These are phyloP conservation scores for Xenopus borealis DNA, from an alignment of 2,113 vertebrate species.

Conservation along the genomic window DNA sequence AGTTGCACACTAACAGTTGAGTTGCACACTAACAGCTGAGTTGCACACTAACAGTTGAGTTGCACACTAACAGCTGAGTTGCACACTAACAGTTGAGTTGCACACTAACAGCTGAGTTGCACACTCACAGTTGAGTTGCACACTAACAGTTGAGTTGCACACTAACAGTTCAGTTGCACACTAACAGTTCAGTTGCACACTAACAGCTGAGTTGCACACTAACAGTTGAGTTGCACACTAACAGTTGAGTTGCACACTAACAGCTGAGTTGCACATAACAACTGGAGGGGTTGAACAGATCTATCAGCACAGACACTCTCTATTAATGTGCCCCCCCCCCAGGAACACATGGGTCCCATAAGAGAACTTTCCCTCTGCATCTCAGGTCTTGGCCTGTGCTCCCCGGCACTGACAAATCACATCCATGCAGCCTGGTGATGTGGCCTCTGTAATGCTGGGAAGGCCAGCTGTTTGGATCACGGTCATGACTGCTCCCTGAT, in stretches of 20 bases:
- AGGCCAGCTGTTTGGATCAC: constrained; percentile 12
- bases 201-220: neutral
- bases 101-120: too few species aligned
- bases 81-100: neutral
- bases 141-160: neutral
- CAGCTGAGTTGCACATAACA: neutral
- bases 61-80: neutral
- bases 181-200: neutral
- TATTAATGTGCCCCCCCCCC: neutral
- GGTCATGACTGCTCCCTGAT: constrained; percentile 14
- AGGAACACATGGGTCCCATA: neutral
- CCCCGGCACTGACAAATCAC: neutral
- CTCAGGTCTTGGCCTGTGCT: neutral
- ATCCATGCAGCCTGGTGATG: constrained; percentile 16
- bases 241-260: neutral
- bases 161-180: neutral
- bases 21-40: neutral
- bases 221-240: neutral
- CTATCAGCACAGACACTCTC: neutral
- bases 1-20: neutral
- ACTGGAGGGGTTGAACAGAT: neutral
- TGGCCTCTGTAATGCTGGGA: constrained; percentile 10
- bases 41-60: neutral
- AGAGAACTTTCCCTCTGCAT: neutral
- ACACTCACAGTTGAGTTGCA: too few species aligned